A percentile compares a stretch with the other conserved stretches of the same genome.
Evolutionary conservation across 2,797 vertebrate species (phyloP).

Genomic region (Yasuhikotakia modesta): DNA sequence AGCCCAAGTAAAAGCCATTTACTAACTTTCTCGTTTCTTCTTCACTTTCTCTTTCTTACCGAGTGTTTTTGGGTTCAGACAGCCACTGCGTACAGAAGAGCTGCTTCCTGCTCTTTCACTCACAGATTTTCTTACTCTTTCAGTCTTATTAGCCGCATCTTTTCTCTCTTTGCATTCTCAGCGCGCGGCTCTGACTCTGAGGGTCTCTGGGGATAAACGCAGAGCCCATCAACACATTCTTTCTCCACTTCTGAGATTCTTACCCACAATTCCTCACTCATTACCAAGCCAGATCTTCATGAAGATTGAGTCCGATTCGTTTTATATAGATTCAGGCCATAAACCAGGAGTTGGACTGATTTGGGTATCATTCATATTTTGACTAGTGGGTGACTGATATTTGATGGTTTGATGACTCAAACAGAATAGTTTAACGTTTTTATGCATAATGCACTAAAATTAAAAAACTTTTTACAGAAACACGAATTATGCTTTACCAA

Average conservation of each 20-base stretch:
- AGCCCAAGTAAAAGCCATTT: constrained; percentile 34
- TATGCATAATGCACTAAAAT: no score
- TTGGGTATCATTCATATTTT: not conserved
- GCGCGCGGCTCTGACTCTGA: constrained; percentile 21
- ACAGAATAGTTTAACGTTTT: no score
- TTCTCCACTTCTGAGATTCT: constrained; percentile 27
- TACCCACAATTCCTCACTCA: constrained; percentile 7
- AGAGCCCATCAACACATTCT: constrained; percentile 18
- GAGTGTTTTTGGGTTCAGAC: constrained; percentile 38
- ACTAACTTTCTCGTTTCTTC: constrained; percentile 52
- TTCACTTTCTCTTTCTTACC: constrained; percentile 41
- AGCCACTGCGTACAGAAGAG: constrained; percentile 38
- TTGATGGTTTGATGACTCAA: not conserved
- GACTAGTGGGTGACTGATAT: not conserved
- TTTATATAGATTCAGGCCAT: not conserved
- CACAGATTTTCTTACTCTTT: constrained; percentile 24
- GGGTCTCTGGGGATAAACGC: constrained; percentile 30
- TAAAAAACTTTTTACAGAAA: no score
- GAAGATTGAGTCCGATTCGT: not conserved
- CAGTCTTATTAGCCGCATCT: constrained; percentile 54
- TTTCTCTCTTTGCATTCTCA: constrained; percentile 56
- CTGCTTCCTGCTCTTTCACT: constrained; percentile 47
- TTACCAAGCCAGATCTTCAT: constrained; percentile 1
- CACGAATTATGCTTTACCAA: no score
- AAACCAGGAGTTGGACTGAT: not conserved